These are phyloP conservation scores for Stylophora pistillata DNA, from an alignment of 64 coral and sea anemone genomes.

Conservation along the genomic window DNA sequence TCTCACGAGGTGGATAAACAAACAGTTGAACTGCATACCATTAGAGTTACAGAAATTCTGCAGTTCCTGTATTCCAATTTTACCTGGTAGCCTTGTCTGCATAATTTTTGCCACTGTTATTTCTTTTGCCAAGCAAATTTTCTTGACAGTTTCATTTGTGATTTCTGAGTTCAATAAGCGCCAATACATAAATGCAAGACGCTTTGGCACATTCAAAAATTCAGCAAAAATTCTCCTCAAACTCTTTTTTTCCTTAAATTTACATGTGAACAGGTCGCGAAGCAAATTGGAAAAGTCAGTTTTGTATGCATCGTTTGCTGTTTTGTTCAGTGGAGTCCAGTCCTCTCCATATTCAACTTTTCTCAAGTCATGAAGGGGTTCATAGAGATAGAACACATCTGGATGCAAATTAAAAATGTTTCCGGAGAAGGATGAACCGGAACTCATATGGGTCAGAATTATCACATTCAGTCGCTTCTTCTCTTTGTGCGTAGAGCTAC, in stretches of 20 bases:
- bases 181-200: background rate
- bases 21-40: background rate
- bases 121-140: background rate
- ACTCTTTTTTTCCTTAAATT: background rate
- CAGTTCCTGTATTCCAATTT: background rate
- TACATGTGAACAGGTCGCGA: background rate
- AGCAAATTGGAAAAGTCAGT: background rate
- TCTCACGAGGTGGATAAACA: conserved; percentile 4
- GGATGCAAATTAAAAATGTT: conserved; percentile 16
- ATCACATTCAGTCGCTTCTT: background rate
- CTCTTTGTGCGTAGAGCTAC: background rate
- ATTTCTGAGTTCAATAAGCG: background rate
- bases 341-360: background rate
- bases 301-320: background rate
- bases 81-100: background rate
- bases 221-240: background rate
- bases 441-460: conserved; percentile 1
- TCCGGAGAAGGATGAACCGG: background rate
- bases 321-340: background rate
- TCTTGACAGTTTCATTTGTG: background rate
- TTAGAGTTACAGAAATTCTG: background rate
- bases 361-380: background rate
- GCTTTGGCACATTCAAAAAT: background rate
- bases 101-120: background rate
- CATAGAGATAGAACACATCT: background rate